Conservation (phyloP, 2,888 invertebrate genomes). For the Yponomeuta malinellus region DNA sequence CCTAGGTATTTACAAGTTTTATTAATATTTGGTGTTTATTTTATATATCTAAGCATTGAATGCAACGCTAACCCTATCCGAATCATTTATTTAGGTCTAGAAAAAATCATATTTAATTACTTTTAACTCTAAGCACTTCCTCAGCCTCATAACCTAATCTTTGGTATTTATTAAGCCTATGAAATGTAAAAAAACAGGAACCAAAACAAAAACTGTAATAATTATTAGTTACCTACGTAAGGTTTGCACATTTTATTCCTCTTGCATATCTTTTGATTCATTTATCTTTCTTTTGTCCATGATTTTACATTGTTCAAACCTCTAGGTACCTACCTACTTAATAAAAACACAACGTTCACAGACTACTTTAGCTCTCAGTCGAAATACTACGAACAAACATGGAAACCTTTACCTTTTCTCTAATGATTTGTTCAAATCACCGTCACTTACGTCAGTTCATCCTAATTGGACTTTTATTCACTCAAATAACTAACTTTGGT, state of each 20-base stretch:
- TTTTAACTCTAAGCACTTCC: neutral
- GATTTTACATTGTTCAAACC: neutral
- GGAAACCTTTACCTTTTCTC: slow-evolving; percentile 28
- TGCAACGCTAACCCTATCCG: slow-evolving; percentile 7
- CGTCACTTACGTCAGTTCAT: slow-evolving; percentile 46
- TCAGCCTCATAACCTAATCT: neutral
- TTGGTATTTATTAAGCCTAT: too few species aligned
- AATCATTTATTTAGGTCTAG: neutral
- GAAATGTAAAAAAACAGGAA: too few species aligned
- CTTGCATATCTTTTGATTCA: too few species aligned
- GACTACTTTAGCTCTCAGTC: neutral
- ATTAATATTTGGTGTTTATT: slow-evolving; percentile 68
- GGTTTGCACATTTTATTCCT: too few species aligned
- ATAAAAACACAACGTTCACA: neutral
- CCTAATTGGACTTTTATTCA: slow-evolving; percentile 19
- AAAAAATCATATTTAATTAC: slow-evolving; percentile 1
- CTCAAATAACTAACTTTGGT: slow-evolving; percentile 23
- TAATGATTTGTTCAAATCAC: slow-evolving; percentile 30
- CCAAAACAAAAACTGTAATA: too few species aligned
- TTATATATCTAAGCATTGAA: slow-evolving; percentile 25
- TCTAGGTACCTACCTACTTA: neutral
- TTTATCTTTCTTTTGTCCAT: neutral
- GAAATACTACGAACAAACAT: slow-evolving; percentile 13
- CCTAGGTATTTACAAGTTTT: slow-evolving; percentile 29
- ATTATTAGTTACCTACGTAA: too few species aligned